Evolutionary conservation across 2,888 invertebrate species (phyloP).

Genomic region (Ophioninae sp.): DNA sequence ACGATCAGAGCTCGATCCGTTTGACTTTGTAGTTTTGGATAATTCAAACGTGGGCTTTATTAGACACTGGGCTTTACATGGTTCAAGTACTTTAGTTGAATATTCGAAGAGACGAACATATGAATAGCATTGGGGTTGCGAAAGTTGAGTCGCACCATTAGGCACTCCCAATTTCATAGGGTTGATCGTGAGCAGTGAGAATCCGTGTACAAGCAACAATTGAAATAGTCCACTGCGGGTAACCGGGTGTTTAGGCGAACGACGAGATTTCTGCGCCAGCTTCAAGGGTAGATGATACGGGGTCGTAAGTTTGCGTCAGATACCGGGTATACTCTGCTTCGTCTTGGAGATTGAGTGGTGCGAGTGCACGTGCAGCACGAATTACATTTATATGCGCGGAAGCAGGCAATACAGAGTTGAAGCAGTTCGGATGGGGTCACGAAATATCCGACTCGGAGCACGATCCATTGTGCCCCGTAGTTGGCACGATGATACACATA

Average conservation of each 20-base stretch:
- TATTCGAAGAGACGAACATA: neutral
- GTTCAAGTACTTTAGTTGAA: too few species aligned
- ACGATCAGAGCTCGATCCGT: too few species aligned
- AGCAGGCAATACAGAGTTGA: conserved; percentile 57
- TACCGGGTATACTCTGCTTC: conserved; percentile 22
- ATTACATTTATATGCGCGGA: conserved; percentile 50
- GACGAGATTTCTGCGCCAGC: conserved; percentile 25
- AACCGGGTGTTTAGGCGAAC: conserved; percentile 16
- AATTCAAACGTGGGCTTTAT: too few species aligned
- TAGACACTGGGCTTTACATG: too few species aligned
- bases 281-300: conserved; percentile 21
- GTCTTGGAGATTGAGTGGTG: conserved; percentile 40
- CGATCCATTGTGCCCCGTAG: conserved; percentile 68
- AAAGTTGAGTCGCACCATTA: neutral
- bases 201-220: conserved; percentile 4
- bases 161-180: neutral
- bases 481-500: conserved; percentile 67
- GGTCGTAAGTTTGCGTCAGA: conserved; percentile 36
- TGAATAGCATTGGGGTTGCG: neutral
- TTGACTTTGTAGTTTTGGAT: too few species aligned
- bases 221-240: neutral
- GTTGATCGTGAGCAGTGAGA: neutral
- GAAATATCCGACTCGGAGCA: conserved; percentile 68
- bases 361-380: conserved; percentile 54
- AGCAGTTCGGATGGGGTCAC: conserved; percentile 58